A percentile compares a stretch with the other conserved stretches of the same genome.
phyloP scores from a whole-genome alignment of 2,113 vertebrate species.

The Poeciliopsis turrubarensis region DNA sequence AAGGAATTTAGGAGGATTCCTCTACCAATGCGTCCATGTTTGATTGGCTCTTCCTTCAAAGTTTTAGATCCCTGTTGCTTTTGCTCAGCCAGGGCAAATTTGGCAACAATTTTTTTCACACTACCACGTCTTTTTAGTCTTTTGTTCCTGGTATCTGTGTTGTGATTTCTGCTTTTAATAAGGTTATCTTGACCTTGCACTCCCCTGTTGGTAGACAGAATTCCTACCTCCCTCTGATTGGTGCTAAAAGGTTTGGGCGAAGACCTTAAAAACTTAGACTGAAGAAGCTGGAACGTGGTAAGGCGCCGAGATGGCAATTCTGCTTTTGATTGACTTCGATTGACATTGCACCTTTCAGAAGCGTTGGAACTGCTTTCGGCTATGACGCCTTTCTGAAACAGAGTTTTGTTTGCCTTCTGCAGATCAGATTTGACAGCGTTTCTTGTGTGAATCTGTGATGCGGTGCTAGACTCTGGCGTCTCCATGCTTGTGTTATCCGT shows the following conservation, averaged over 20 bases:
- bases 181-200: conserved; percentile 29
- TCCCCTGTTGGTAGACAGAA: conserved; percentile 69
- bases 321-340: conserved; percentile 5
- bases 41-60: conserved; percentile 36
- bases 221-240: conserved; percentile 86
- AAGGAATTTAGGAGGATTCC: conserved; percentile 77
- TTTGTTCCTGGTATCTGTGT: conserved; percentile 1
- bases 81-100: conserved; percentile 82
- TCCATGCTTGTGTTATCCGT: neutral
- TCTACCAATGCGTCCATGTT: conserved; percentile 61
- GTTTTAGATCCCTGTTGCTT: conserved; percentile 67
- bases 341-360: conserved; percentile 4
- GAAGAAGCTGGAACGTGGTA: conserved; percentile 88
- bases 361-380: neutral
- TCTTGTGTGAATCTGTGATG: conserved; percentile 4
- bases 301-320: conserved; percentile 59
- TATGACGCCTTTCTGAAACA: conserved; percentile 11
- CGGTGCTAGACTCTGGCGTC: neutral
- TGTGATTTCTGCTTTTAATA: conserved; percentile 28
- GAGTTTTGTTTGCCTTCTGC: conserved; percentile 21
- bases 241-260: conserved; percentile 80
- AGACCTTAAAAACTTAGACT: conserved; percentile 85
- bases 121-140: conserved; percentile 59
- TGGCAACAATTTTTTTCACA: conserved; percentile 85
- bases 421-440: conserved; percentile 2